Conservation (phyloP, 1,140 invertebrate species). For the Callitettix versicolor region DNA sequence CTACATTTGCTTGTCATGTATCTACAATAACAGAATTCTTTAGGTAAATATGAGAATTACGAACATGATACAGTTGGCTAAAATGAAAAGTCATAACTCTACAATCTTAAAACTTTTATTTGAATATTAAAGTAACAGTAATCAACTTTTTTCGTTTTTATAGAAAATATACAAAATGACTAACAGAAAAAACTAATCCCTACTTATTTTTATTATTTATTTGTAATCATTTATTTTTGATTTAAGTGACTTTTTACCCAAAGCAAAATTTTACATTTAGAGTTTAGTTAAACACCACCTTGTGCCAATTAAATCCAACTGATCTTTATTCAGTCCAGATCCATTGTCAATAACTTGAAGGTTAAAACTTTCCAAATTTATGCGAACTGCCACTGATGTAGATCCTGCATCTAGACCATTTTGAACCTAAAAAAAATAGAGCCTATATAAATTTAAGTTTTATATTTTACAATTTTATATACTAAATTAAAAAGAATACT, state of each 20-base stretch:
- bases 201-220: not conserved
- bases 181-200: not conserved
- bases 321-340: conserved; percentile 30
- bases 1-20: conserved; percentile 41
- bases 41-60: not conserved
- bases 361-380: conserved; percentile 33
- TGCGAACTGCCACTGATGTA: conserved; percentile 35
- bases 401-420: conserved; percentile 38
- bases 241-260: too few relatives aligned
- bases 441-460: too few relatives aligned
- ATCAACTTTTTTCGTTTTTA: not conserved
- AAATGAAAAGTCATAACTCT: not conserved
- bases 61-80: not conserved
- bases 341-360: conserved; percentile 42
- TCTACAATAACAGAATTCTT: conserved; percentile 25
- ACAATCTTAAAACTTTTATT: not conserved
- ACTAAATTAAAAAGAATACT: too few relatives aligned
- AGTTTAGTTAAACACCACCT: too few relatives aligned
- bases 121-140: not conserved
- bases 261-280: too few relatives aligned
- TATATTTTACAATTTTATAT: too few relatives aligned
- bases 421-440: conserved; percentile 21
- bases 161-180: not conserved
- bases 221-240: too few relatives aligned
- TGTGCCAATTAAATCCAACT: conserved; percentile 33